Percentiles rank a stretch among this genome's conserved stretches.
These are phyloP conservation scores for Heliopora coerulea DNA, from an alignment of 92 coral and sea anemone genomes.

Conservation along the genomic window DNA sequence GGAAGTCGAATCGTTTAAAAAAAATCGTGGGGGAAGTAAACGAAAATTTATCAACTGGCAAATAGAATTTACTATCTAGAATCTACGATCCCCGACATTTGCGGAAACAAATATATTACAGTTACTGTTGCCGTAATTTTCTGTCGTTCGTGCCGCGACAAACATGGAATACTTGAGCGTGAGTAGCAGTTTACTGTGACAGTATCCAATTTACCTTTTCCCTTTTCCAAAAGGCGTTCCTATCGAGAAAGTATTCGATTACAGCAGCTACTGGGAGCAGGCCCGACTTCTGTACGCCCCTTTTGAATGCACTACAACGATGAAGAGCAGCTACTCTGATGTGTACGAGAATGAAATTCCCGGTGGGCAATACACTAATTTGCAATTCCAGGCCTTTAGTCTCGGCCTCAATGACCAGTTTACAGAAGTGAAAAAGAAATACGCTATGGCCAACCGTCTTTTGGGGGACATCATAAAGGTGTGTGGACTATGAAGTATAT, in stretches of 20 bases:
- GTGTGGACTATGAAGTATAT: not conserved
- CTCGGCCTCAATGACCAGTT: constrained; percentile 93
- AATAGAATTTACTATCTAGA: no score
- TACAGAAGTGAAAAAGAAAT: constrained; percentile 83
- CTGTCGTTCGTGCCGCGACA: no score
- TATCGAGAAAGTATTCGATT: constrained; percentile 76
- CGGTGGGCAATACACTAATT: constrained; percentile 98
- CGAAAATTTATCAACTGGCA: no score
- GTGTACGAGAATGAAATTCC: constrained; percentile 99
- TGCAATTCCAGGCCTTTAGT: constrained; percentile 99
- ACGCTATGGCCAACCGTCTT: constrained; percentile 77
- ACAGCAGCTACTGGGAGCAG: constrained; percentile 99
- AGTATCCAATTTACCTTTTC: no score
- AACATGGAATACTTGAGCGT: no score
- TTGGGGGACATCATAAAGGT: constrained; percentile 94
- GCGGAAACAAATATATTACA: no score
- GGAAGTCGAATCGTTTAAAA: no score
- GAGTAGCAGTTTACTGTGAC: no score
- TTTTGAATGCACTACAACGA: constrained; percentile 93
- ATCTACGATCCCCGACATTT: no score
- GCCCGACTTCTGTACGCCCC: constrained; percentile 89
- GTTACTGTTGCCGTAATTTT: no score
- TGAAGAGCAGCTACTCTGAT: constrained; percentile 97
- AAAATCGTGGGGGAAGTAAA: no score
- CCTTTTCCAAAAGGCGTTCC: constrained; percentile 57